Base-by-base conservation (phyloP, 1,140 invertebrate species). In the Aphaenogaster rudis region DNA sequence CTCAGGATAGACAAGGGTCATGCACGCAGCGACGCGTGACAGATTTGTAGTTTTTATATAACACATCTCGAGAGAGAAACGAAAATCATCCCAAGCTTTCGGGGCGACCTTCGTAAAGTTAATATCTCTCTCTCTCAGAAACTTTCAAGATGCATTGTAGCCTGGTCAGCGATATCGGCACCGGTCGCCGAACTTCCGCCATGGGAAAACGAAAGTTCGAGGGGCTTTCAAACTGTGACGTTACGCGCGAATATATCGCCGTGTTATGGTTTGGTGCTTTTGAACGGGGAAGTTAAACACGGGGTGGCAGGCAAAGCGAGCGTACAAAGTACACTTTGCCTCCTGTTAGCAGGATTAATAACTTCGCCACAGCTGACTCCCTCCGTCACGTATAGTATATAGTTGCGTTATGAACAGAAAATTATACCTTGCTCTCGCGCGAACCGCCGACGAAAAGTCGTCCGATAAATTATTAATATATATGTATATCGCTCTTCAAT, bases 261-360 rank as follows among this genome's bases (percentile, higher is more conserved):
- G 50, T 86, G 78, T 86, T 81, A 81, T 69, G 78, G 85, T 81
- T 86, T 80, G 77, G 48, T 66, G 85, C 78, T 81, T 86, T 86
- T 67, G 77, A 86, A 81, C 76, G 39, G 63, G 66, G 50, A 86
- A 86, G 85, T 81, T 86, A 86, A 86, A 86, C 77, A 86, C 66
- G 77, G 66, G 54, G 45, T 86, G 66, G 66, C 78, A 67, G 64
- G 48, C 85, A 81, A 80, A 81, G 78, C 85, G 78, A 79, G 64
- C 78, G 78, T 86, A 80, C 63, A 81, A 81, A 81, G 52, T 81
- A 81, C 64, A 86, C 64, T 86, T 79, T 66, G 52, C 77, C 54
- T 80, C 76, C 63, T 86, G 63, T 86, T 81, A 69, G 63, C 57
- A 50, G 78, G 52, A 86, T 86, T 86, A 86, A 86, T 81, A 86